Evolutionary conservation across 2,888 invertebrate species (phyloP), one percentile per base, ranked within the genome.

Genomic region (Candidula unifasciata): DNA sequence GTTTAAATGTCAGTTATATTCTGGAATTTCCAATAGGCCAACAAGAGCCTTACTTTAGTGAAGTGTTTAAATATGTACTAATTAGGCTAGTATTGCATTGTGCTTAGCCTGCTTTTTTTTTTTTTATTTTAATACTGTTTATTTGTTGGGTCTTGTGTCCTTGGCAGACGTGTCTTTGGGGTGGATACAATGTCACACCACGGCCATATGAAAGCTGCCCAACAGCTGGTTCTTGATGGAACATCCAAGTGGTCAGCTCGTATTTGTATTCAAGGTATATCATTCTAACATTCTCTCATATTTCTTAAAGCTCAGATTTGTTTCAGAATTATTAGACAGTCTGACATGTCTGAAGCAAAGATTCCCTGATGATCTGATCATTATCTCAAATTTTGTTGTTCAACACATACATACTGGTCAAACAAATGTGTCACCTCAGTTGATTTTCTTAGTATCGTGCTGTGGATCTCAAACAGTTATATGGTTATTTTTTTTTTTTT

Each of bases 221-320:
- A 99, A 96, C 98, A 99, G 95, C 97, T 97, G 93, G 98, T 99
- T 93, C 96, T 99, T 95, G 99, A 99, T 95, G 99, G 99, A 94
- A 99, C 99, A 91, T 98, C 98, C 94, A 99, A 99, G 95, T 99
- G 99, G 99, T 99, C 99, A 94, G 99, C 99, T 93, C 85, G 85
- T 52, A 85, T 87, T 71, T 82, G 84, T 68, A 85, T 85, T n/a
- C 73, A 84, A 87, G 87, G 87, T 87, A 87, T 71, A 68, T 35
- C 37, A 81, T 74, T 74, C 27, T 74, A 52, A 52, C 44, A 44
- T 44, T 44, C 44, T 44, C 6, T 44, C 44, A 44, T 44, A 10
- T 13, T 44, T 44, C 44, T 13, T 13, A 44, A 13, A 44, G 13
- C 44, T 44, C 44, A 10, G 44, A 44, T 10, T 13, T 10, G 44